A percentile compares a stretch with the other conserved stretches of the same genome.
These are phyloP conservation scores for Acrossocheilus fasciatus DNA, from an alignment of 2,797 vertebrate genomes.

Conservation along the genomic window DNA sequence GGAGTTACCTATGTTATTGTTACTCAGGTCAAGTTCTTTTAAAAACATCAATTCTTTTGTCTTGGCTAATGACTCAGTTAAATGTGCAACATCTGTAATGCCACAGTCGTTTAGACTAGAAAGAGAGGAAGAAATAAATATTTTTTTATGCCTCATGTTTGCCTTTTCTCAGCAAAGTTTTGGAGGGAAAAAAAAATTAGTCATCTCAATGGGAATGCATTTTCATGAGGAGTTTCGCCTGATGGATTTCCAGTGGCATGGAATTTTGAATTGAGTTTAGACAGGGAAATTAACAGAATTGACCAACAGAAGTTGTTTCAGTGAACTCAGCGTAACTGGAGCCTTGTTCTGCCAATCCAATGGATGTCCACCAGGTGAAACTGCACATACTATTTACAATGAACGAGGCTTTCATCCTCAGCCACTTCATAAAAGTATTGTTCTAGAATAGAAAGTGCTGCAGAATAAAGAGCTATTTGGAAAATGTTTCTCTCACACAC, in stretches of 20 bases:
- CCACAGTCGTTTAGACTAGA: neutral
- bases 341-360: no score
- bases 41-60: neutral
- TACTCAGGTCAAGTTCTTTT: constrained; percentile 9
- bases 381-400: no score
- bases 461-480: no score
- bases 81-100: constrained; percentile 7
- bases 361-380: no score
- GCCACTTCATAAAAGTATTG: no score
- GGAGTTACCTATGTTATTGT: neutral
- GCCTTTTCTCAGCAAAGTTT: neutral
- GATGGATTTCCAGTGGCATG: neutral
- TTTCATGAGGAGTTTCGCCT: neutral
- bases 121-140: neutral
- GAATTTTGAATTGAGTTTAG: no score
- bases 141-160: neutral
- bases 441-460: no score
- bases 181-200: no score
- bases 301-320: neutral
- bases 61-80: neutral
- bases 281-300: no score
- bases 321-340: neutral
- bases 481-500: no score
- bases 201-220: neutral
- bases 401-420: no score